Base-by-base conservation (phyloP, 2,797 vertebrate species). In the Myiotriccus ornatus region DNA sequence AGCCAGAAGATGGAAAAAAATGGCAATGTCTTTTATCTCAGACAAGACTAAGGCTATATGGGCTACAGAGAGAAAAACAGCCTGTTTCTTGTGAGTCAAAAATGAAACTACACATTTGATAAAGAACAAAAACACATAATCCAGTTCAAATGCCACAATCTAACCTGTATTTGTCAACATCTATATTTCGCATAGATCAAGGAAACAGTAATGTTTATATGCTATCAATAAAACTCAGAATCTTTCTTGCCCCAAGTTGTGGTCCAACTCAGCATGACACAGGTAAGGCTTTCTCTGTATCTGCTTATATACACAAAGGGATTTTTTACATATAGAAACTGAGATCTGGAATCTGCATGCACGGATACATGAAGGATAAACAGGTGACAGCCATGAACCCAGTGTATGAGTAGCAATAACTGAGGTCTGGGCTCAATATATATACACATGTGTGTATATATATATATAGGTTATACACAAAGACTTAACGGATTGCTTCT, bases 381-480 rank as follows among this genome's bases (percentile, higher is more conserved):
- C 2, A 65, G 8, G 23, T 88, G 44, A 53, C 10, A 86, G 46
- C 68, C 80, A 57, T 14, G 6, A 39, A 53, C 12, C 76, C 32
- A 24, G 27, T 14, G 13, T 22, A 41, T 10, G 6, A 30, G 12
- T 28, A 59, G 49, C 22, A 67, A 63, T 37, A 6, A 68, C 13
- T 34, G 17, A 41, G 23, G 18, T 57, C 41, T 78, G 44, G 44
- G 49, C n/a, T 68, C 35, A 49, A 74, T 16, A 50, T 23, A n/a
- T 4, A n/a, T 2, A 27, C 4, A 17, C 0, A 1, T 2, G 4
- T 50, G 12, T 13, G 2, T 17, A 17, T 19, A 3, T 20, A 8
- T 11, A 14, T 25, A 12, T 44, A 30, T 15, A 70, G 1, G 3
- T 27, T 65, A 41, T 28, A 64, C 0, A 3, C 17, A 43, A 52